Conservation (phyloP, 2,888 invertebrate species). For the Lacanobia wlatinum region DNA sequence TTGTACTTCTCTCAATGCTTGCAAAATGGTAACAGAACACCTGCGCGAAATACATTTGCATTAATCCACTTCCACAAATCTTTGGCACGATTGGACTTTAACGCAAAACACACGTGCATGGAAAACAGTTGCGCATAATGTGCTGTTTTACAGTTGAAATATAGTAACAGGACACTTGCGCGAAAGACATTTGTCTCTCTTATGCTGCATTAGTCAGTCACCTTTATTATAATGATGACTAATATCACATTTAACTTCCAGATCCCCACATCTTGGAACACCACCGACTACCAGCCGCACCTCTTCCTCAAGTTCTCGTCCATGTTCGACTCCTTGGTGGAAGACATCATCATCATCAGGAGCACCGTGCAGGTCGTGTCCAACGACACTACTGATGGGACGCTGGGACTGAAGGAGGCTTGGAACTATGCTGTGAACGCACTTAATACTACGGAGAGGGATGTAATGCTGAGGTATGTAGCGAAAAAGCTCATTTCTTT, state of each 20-base stretch:
- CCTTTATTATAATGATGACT: not conserved
- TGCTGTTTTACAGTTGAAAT: no score
- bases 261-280: conserved; percentile 76
- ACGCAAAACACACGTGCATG: no score
- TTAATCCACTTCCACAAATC: no score
- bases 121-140: no score
- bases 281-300: conserved; percentile 75
- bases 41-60: no score
- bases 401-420: conserved; percentile 71
- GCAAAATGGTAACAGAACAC: no score
- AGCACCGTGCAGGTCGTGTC: conserved; percentile 69
- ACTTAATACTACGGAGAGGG: conserved; percentile 72
- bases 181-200: no score
- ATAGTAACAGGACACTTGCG: no score
- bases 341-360: conserved; percentile 74
- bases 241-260: conserved; percentile 56
- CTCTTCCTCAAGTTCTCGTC: conserved; percentile 82
- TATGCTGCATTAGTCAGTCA: no score
- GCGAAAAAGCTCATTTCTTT: no score
- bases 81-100: no score
- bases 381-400: conserved; percentile 63
- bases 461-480: conserved; percentile 74
- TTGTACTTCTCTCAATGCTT: no score
- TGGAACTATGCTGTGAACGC: conserved; percentile 74
- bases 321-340: conserved; percentile 78